Evolutionary conservation across 2,797 vertebrate species (phyloP).

Genomic region (Dendrocincla tyrannina): DNA sequence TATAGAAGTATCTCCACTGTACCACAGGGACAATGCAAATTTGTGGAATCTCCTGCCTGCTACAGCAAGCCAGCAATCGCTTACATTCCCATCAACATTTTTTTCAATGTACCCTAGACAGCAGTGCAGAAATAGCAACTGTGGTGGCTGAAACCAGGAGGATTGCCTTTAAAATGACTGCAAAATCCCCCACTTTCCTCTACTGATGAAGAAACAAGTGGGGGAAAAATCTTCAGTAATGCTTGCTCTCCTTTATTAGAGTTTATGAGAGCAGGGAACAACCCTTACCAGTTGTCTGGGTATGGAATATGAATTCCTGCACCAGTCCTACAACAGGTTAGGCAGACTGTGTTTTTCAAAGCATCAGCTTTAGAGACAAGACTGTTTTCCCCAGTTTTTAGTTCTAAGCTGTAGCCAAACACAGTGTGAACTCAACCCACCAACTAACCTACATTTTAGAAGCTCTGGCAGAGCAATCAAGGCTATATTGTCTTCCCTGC

Average conservation of each 20-base stretch:
- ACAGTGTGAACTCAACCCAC: background rate
- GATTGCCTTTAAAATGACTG: background rate
- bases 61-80: constrained; percentile 21
- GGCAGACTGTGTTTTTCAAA: background rate
- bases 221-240: background rate
- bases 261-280: background rate
- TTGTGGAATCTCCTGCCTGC: constrained; percentile 43
- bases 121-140: constrained; percentile 25
- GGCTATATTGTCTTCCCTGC: background rate
- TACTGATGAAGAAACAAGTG: background rate
- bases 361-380: background rate
- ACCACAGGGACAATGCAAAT: background rate
- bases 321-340: background rate
- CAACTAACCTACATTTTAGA: background rate
- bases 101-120: background rate
- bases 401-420: background rate
- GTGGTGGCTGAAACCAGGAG: background rate
- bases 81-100: background rate
- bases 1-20: constrained; percentile 13
- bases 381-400: background rate
- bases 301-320: background rate
- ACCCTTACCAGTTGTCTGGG: background rate
- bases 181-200: background rate
- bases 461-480: background rate
- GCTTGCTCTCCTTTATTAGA: background rate